These are phyloP conservation scores for Zaprionus inermis DNA, from an alignment of 1,140 invertebrate genomes.

Conservation along the genomic window DNA sequence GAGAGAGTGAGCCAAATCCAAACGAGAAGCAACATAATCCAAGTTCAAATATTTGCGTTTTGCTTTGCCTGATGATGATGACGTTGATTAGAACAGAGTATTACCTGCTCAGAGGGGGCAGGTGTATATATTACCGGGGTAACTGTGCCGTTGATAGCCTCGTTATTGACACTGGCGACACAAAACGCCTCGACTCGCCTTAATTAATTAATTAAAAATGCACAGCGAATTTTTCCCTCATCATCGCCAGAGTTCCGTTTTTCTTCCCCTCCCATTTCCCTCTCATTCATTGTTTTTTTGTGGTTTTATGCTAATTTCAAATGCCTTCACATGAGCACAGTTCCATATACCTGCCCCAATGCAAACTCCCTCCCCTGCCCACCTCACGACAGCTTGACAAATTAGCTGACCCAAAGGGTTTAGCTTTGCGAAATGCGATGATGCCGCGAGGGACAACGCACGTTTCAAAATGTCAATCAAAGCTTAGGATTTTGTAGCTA, in stretches of 20 bases:
- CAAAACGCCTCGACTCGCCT: slow-evolving; percentile 47
- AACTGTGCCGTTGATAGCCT: slow-evolving; percentile 71
- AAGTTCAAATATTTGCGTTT: slow-evolving; percentile 70
- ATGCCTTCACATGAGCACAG: slow-evolving; percentile 52
- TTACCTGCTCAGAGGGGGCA: background rate
- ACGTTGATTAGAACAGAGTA: slow-evolving; percentile 65
- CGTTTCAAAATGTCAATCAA: slow-evolving; percentile 46
- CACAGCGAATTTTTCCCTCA: slow-evolving; percentile 44
- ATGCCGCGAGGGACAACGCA: slow-evolving; percentile 18
- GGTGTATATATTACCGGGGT: slow-evolving; percentile 31
- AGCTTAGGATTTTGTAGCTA: slow-evolving; percentile 14
- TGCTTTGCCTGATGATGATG: slow-evolving; percentile 58
- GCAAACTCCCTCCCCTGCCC: slow-evolving; percentile 21
- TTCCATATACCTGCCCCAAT: slow-evolving; percentile 50
- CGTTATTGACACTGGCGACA: slow-evolving; percentile 63
- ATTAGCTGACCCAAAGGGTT: slow-evolving; percentile 34
- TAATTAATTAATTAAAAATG: slow-evolving; percentile 84
- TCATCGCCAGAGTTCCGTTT: slow-evolving; percentile 7
- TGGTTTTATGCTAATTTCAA: slow-evolving; percentile 71
- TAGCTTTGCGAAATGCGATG: slow-evolving; percentile 6
- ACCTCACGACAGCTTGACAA: slow-evolving; percentile 6
- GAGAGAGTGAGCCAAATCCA: slow-evolving; percentile 13
- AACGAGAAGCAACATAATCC: slow-evolving; percentile 23
- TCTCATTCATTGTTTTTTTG: slow-evolving; percentile 22
- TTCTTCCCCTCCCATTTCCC: background rate